Base-by-base conservation (phyloP, 2,113 vertebrate genomes). In the Callorhinus ursinus region DNA sequence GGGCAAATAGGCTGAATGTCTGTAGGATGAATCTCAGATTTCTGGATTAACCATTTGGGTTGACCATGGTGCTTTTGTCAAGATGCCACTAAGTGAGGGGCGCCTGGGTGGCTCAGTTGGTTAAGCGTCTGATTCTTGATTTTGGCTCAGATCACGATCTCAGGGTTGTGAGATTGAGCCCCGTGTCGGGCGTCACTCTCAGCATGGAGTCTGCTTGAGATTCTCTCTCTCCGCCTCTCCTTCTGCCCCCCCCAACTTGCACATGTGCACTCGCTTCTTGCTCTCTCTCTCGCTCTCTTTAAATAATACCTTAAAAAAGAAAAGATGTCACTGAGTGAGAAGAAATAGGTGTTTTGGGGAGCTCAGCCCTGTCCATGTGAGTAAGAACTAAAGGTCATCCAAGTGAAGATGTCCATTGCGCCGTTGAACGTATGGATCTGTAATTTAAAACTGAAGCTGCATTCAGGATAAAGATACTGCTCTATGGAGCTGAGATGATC, bases 371-470 rank as follows among this genome's bases (percentile, higher is more conserved):
- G 7, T 24, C 61, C 39, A 1, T 24, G 49, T 61, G 77, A 13
- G 3, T n/a, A 5, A 36, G 33, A 46, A 24, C 7, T 31, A 0
- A 13, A 1, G 57, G n/a, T 1, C 26, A 67, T 21, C 31, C n/a
- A 19, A 9, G 63, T 24, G 39, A 74, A 36, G 76, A 18, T 26
- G 49, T 28, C 57, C 3, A 1, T 7, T 42, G 31, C 5, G 1
- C 28, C 49, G 1, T 0, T 24, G 67, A 39, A 2, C 19, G 0
- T 6, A 2, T 1, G 24, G 24, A 49, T 51, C n/a, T 67, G 5
- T 59, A 33, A 2, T 26, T 65, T 83, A 57, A 77, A 86, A 16
- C n/a, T 13, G 24, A 39, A 93, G 42, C 61, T 85, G 55, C 5
- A 0, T 7, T 11, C n/a, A 46, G 8, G 61, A 8, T 19, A 10